Percentiles rank a stretch among this genome's conserved stretches.
These are phyloP conservation scores for Drosophila formosana DNA, from an alignment of 2,888 invertebrate species.

Conservation along the genomic window DNA sequence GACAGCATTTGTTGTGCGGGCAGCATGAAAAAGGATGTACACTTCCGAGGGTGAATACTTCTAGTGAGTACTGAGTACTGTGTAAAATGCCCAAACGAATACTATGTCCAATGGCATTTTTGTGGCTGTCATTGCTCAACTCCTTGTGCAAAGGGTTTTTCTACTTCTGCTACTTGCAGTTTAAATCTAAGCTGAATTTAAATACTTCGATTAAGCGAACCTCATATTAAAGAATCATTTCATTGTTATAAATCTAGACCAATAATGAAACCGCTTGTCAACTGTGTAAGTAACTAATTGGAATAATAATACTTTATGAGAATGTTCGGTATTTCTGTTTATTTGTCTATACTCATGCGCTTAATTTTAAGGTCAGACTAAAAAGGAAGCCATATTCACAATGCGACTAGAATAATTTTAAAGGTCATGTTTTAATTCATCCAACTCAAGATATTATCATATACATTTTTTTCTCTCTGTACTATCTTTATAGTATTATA, in stretches of 20 bases:
- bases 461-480: too few species aligned
- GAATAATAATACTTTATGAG: too few species aligned
- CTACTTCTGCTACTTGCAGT: neutral
- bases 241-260: neutral
- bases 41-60: constrained; percentile 35
- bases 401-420: too few species aligned
- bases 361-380: too few species aligned
- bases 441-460: too few species aligned
- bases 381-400: too few species aligned
- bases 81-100: constrained; percentile 35
- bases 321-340: too few species aligned
- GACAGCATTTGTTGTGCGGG: constrained; percentile 76
- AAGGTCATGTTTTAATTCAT: neutral
- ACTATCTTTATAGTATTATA: too few species aligned
- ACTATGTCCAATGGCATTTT: constrained; percentile 29
- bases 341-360: too few species aligned
- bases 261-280: too few species aligned
- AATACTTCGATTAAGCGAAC: constrained; percentile 11
- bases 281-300: too few species aligned
- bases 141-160: neutral
- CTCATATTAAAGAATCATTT: neutral
- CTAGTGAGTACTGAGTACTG: constrained; percentile 8
- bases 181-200: constrained; percentile 11
- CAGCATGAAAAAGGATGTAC: constrained; percentile 58
- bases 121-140: constrained; percentile 29